Percentiles rank a stretch among this genome's conserved stretches.
These are phyloP conservation scores for Sturmia bella DNA, from an alignment of 2,888 invertebrate genomes.

Conservation along the genomic window DNA sequence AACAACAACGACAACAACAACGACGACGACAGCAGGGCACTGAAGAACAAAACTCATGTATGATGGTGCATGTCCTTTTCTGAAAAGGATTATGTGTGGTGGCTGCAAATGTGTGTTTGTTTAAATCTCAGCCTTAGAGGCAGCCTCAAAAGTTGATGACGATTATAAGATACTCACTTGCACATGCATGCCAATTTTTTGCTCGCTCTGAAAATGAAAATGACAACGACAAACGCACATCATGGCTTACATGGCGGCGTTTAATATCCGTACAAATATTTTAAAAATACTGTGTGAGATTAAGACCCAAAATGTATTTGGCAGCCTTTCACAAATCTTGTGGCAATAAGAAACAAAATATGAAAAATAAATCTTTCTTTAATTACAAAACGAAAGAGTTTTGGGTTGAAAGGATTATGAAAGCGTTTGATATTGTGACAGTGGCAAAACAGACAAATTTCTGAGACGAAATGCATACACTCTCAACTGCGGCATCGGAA, in stretches of 20 bases:
- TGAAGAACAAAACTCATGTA: conserved; percentile 4
- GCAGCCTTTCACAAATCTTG: conserved; percentile 48
- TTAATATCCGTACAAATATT: conserved; percentile 77
- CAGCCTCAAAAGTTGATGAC: conserved; percentile 43
- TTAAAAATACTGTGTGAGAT: conserved; percentile 72
- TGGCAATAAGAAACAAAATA: conserved; percentile 17
- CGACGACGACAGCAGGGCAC: background rate
- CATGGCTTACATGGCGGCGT: conserved; percentile 67
- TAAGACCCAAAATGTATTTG: conserved; percentile 68
- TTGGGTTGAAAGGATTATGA: conserved; percentile 49
- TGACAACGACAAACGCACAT: conserved; percentile 21
- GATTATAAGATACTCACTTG: background rate
- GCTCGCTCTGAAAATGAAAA: conserved; percentile 13
- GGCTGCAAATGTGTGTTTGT: conserved; percentile 41
- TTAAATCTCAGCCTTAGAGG: conserved; percentile 55
- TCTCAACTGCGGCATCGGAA: background rate
- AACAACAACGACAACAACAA: background rate
- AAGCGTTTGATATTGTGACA: conserved; percentile 64
- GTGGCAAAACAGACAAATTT: conserved; percentile 58
- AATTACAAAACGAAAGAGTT: conserved; percentile 58
- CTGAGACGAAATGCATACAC: conserved; percentile 8
- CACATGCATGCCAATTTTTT: conserved; percentile 19
- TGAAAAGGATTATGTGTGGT: conserved; percentile 61
- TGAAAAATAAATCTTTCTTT: conserved; percentile 34
- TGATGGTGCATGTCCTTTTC: conserved; percentile 23